Percentiles rank a stretch among this genome's conserved stretches.
phyloP scores from a whole-genome alignment of 2,113 vertebrate genomes.

The Aegotheles bennettii region DNA sequence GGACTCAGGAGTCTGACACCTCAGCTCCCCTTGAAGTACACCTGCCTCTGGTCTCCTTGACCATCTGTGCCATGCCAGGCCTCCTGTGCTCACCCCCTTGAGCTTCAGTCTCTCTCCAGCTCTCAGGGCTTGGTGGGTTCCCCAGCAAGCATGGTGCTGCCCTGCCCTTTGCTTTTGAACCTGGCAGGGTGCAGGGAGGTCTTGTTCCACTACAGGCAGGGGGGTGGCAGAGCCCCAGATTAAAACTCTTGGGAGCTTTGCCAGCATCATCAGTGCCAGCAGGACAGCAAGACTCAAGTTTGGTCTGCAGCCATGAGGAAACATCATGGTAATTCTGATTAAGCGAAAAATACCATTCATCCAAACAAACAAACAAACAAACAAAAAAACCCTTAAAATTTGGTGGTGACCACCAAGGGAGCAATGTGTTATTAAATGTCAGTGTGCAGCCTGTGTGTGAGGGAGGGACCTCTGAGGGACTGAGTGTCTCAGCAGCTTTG shows the following conservation, averaged over 20 bases:
- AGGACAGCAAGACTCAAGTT: background rate
- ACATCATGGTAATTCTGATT: background rate
- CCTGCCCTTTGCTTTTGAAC: background rate
- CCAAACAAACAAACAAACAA: background rate
- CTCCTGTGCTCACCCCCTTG: background rate
- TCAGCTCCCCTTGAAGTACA: background rate
- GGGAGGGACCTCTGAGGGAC: background rate
- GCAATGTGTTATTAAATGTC: background rate
- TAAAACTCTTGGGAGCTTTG: background rate
- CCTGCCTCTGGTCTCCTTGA: background rate
- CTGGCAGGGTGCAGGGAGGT: background rate
- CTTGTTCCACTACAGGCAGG: background rate
- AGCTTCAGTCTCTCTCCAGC: background rate
- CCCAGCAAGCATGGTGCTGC: background rate
- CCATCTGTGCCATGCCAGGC: background rate
- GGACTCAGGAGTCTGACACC: accelerated
- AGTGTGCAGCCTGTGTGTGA: background rate
- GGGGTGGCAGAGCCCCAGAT: background rate
- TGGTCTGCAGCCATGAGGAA: background rate
- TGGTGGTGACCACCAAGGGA: background rate
- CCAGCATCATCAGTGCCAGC: accelerated
- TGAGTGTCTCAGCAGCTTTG: background rate
- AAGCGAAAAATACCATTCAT: background rate
- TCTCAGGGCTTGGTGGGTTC: background rate
- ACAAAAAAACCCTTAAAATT: background rate